Conservation (phyloP, 2,113 vertebrate species). For the Cyprinus carpio region DNA sequence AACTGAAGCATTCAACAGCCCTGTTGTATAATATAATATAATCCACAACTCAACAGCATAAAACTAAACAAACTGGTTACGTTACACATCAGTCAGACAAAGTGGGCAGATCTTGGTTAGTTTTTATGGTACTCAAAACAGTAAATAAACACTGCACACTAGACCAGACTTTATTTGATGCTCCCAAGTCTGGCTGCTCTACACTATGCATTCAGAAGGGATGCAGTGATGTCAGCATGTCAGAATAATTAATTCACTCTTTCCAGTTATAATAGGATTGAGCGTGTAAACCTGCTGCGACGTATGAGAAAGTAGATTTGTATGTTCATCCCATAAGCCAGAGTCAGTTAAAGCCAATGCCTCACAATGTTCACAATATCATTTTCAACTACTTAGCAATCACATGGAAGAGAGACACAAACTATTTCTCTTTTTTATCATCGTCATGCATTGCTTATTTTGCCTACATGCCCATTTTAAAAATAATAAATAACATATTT, state of each 20-base stretch:
- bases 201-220: neutral
- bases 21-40: no score
- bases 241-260: conserved; percentile 5
- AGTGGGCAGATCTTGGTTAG: no score
- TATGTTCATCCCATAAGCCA: conserved; percentile 19
- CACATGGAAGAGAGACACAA: neutral
- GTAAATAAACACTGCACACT: neutral
- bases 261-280: conserved; percentile 26
- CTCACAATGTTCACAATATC: neutral
- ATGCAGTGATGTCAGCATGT: neutral
- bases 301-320: conserved; percentile 6
- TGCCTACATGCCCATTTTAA: neutral
- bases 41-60: no score
- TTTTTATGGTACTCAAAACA: neutral
- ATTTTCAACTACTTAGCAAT: conserved; percentile 5
- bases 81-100: no score
- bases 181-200: neutral
- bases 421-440: neutral
- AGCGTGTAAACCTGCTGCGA: neutral
- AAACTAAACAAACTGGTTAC: no score
- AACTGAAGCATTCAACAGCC: no score
- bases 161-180: neutral
- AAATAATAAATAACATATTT: neutral
- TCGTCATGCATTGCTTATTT: neutral
- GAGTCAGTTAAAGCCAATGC: neutral